Conservation (phyloP, 2,113 vertebrate species). For the Probosciger aterrimus region DNA sequence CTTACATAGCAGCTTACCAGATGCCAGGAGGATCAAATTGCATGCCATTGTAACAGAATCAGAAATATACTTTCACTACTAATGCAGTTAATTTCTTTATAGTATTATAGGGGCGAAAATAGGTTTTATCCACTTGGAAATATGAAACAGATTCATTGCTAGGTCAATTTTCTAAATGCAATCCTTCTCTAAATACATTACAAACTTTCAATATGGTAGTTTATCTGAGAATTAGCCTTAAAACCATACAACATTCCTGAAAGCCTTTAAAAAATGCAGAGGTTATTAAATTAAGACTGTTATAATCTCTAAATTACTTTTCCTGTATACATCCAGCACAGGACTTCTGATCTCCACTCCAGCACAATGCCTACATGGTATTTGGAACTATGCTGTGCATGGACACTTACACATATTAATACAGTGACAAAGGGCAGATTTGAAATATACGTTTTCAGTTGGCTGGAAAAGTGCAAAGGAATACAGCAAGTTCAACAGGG, state of each 20-base stretch:
- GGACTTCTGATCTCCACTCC: neutral
- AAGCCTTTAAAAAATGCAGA: conserved; percentile 12
- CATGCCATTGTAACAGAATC: neutral
- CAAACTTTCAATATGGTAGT: neutral
- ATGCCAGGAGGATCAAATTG: conserved; percentile 28
- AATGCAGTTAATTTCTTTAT: conserved; percentile 18
- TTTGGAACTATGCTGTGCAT: neutral
- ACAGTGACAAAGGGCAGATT: neutral
- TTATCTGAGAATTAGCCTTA: neutral
- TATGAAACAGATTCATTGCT: neutral
- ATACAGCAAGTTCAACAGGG: fast-evolving
- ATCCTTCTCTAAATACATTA: conserved; percentile 24
- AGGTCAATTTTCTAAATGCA: conserved; percentile 16
- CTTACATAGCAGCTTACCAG: conserved; percentile 24
- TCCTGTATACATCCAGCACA: neutral
- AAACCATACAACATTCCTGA: neutral
- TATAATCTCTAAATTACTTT: conserved; percentile 13
- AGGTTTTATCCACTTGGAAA: conserved; percentile 20
- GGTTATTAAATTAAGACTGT: conserved; percentile 1
- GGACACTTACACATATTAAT: neutral
- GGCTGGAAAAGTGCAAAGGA: neutral
- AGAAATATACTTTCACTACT: neutral
- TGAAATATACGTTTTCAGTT: neutral
- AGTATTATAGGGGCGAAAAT: neutral
- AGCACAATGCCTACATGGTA: neutral